Conservation (phyloP, 2,888 invertebrate genomes). For the Lochmaea crataegi region DNA sequence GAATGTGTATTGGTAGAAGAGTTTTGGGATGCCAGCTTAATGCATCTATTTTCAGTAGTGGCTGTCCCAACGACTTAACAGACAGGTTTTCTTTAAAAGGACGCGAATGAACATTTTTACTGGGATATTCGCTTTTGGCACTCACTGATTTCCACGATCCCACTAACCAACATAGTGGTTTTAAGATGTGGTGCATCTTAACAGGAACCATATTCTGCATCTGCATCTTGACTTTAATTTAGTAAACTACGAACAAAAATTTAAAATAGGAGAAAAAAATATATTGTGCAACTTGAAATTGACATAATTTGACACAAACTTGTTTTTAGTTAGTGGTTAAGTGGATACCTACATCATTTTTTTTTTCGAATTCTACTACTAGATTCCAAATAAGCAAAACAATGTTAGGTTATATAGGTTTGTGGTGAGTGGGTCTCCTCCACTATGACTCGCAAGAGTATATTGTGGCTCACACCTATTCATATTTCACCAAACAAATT, state of each 20-base stretch:
- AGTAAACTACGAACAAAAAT: background rate
- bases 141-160: slow-evolving; percentile 30
- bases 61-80: slow-evolving; percentile 72
- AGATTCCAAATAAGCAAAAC: no score
- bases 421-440: no score
- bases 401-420: no score
- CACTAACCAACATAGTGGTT: slow-evolving; percentile 10
- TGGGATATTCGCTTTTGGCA: slow-evolving; percentile 70
- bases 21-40: slow-evolving; percentile 68
- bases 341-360: no score
- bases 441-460: no score
- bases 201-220: background rate
- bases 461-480: no score
- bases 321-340: background rate
- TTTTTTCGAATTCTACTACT: no score
- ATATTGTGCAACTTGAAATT: background rate
- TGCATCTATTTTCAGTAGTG: slow-evolving; percentile 70
- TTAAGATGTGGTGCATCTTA: slow-evolving; percentile 10
- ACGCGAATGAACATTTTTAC: slow-evolving; percentile 67
- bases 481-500: no score
- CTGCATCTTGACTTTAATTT: slow-evolving; percentile 13
- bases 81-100: slow-evolving; percentile 70
- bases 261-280: background rate
- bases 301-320: slow-evolving; percentile 5
- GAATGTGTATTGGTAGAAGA: slow-evolving; percentile 72